Base-by-base conservation (phyloP, 2,888 invertebrate species). In the Deroplatys truncata region DNA sequence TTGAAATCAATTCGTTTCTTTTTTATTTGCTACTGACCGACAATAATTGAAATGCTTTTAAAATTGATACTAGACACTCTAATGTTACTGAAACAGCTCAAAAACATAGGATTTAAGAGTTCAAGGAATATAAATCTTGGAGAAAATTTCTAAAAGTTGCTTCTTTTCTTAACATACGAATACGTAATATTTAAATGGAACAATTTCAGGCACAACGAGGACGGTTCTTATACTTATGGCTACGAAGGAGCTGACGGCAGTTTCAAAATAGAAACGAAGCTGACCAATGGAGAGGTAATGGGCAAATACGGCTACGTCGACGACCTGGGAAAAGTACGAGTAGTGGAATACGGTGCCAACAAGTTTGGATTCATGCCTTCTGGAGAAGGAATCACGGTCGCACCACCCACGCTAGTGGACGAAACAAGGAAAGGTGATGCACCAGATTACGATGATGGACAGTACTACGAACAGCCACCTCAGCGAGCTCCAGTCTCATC, bases 241-340 rank as follows among this genome's bases (percentile, higher is more conserved):
- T 98, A 97, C 93, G 98, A 98, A 93, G 97, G 97, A 4, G 98
- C 96, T 56, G 98, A 98, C 92, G 98, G 98, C 83, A 96, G 97
- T 9, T 98, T 98, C 94, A 98, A 98, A 94, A 98, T 98, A 92
- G 98, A 98, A 93, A 98, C 98, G 16, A 98, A 98, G 93, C 94
- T 96, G 29, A 95, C 96, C 0, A 95, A 95, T 10, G 98, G 98
- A 0, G 98, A 98, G 92, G 98, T 98, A 16, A 97, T 97, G 93
- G 98, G 98, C 91, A 98, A 98, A 93, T 98, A 98, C 92, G 98
- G 98, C 4, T 98, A 98, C 94, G 96, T 97, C 89, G 98, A 98
- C 92, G 97, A 97, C 92, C 94, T 95, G 89, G 96, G 98, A 92
- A 95, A 97, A 95, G 95, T 96, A 1, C 96, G 98, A 83, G 97